phyloP scores from a whole-genome alignment of 2,113 vertebrate genomes.

The Pachypanchax playfairii region DNA sequence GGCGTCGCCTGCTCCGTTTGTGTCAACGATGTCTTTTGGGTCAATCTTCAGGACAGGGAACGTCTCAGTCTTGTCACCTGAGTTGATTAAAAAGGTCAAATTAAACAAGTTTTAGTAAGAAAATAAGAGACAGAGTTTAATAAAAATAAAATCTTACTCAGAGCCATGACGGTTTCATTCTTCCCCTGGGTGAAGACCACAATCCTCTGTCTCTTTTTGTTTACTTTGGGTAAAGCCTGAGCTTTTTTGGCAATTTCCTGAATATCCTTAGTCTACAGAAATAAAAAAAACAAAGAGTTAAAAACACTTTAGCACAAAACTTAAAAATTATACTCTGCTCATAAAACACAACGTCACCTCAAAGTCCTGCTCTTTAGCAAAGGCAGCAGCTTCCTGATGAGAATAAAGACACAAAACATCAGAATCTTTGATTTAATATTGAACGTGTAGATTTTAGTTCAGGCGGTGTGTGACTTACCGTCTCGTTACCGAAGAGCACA shows the following conservation, averaged over 20 bases:
- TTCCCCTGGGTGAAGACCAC: constrained; percentile 95
- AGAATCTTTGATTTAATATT: background rate
- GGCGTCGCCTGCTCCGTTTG: constrained; percentile 96
- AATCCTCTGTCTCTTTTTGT: constrained; percentile 87
- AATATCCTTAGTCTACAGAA: constrained; percentile 88
- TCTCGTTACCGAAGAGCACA: constrained; percentile 95
- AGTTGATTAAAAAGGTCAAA: constrained; percentile 27
- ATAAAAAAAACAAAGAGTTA: constrained; percentile 31
- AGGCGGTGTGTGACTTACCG: constrained; percentile 75
- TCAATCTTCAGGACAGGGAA: constrained; percentile 91
- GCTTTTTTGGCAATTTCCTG: constrained; percentile 91
- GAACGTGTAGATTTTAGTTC: background rate
- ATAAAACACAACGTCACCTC: constrained; percentile 85
- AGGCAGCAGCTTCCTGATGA: constrained; percentile 90
- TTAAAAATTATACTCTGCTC: background rate
- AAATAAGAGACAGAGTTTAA: background rate
- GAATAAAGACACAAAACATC: constrained; percentile 14
- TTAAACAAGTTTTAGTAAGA: background rate
- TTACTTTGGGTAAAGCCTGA: constrained; percentile 90
- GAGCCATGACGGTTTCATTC: constrained; percentile 86
- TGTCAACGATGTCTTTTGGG: constrained; percentile 94
- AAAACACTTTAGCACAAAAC: constrained; percentile 5
- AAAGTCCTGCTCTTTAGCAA: constrained; percentile 93
- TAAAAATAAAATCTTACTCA: constrained; percentile 73
- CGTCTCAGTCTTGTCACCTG: constrained; percentile 82